Evolutionary conservation across 2,113 vertebrate species (phyloP).

Genomic region (Ceratotherium simum): DNA sequence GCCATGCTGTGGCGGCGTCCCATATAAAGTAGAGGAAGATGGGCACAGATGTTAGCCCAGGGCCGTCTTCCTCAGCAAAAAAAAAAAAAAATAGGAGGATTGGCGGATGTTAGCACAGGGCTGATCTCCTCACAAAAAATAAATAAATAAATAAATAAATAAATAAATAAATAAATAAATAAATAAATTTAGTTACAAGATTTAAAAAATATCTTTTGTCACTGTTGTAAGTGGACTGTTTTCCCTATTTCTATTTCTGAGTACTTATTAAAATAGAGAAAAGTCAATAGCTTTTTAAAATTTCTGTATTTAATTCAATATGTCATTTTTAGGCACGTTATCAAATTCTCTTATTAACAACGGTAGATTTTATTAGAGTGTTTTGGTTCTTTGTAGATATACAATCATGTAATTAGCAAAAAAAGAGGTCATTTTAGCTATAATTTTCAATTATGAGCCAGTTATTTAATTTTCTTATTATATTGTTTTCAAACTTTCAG

Average conservation of each 20-base stretch:
- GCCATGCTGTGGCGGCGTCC: too few relatives aligned
- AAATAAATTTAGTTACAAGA: background rate
- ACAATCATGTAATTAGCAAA: background rate
- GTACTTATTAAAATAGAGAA: background rate
- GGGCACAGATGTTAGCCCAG: too few relatives aligned
- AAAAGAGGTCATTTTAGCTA: background rate
- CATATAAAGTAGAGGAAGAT: too few relatives aligned
- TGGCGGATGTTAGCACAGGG: too few relatives aligned
- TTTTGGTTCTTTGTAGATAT: background rate
- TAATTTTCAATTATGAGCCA: background rate
- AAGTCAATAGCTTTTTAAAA: background rate
- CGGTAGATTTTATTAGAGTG: background rate
- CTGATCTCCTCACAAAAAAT: too few relatives aligned
- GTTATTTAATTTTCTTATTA: background rate
- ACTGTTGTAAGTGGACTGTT: background rate
- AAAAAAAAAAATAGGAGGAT: too few relatives aligned
- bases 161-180: too few relatives aligned
- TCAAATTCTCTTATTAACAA: background rate
- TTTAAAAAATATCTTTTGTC: background rate
- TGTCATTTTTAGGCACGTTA: background rate
- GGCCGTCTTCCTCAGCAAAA: too few relatives aligned
- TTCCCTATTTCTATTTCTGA: background rate
- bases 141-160: too few relatives aligned
- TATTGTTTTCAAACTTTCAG: background rate
- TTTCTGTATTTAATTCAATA: constrained; percentile 10